Conservation (phyloP, 2,113 vertebrate species). For the Daubentonia madagascariensis region DNA sequence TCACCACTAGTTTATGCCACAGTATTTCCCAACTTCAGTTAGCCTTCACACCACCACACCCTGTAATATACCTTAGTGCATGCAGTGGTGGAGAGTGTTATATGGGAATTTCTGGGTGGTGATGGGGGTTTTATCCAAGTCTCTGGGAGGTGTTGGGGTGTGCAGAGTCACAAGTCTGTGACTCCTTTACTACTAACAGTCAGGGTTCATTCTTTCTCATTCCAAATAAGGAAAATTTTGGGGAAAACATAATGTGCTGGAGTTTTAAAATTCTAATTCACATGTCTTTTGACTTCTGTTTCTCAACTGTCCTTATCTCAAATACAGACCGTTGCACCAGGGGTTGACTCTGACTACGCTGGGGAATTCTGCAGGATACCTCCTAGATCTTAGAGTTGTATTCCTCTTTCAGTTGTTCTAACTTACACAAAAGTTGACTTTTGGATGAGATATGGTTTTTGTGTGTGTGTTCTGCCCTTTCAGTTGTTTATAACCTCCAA, state of each 20-base stretch:
- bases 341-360: not conserved
- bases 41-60: not conserved
- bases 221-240: not conserved
- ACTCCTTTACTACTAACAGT: not conserved
- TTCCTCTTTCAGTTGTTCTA: not conserved
- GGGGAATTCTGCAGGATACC: not conserved
- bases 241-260: not conserved
- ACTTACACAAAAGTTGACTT: not conserved
- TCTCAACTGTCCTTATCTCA: not conserved
- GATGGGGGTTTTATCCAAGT: not conserved
- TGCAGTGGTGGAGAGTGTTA: not conserved
- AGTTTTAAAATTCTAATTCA: not conserved
- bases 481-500: not conserved
- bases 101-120: not conserved
- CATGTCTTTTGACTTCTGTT: not conserved
- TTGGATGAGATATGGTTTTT: not conserved
- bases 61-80: not conserved
- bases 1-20: not conserved
- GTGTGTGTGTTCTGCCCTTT: not conserved
- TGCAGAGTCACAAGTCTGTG: not conserved
- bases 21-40: not conserved
- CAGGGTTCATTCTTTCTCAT: not conserved
- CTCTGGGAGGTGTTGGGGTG: not conserved
- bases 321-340: not conserved
- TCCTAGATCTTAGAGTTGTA: not conserved